Evolutionary conservation across 2,888 invertebrate species (phyloP).

Genomic region (Neoitamus cyanurus): DNA sequence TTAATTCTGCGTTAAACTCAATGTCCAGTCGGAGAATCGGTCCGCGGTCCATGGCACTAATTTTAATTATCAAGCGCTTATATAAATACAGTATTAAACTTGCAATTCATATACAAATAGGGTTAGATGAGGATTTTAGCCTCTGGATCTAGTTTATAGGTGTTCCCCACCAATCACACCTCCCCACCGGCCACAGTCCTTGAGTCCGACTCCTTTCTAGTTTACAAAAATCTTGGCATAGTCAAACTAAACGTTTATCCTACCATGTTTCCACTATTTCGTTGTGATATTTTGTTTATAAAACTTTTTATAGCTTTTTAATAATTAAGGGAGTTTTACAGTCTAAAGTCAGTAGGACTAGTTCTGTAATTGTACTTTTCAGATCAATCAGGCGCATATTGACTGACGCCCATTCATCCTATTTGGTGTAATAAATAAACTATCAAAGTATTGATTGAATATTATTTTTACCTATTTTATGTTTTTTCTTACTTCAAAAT

Average conservation of each 20-base stretch:
- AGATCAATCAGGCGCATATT: constrained; percentile 33
- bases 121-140: not conserved
- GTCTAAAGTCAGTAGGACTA: constrained; percentile 12
- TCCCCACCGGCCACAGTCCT: not conserved
- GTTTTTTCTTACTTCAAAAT: not conserved
- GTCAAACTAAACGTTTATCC: not conserved
- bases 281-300: constrained; percentile 32
- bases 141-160: not conserved
- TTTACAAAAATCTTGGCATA: not conserved
- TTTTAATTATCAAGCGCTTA: constrained; percentile 27
- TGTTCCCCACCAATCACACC: not conserved
- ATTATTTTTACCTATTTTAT: not conserved
- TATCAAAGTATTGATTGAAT: not conserved
- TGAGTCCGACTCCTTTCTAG: not conserved
- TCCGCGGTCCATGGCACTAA: constrained; percentile 30
- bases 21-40: not conserved
- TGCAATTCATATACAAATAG: constrained; percentile 21
- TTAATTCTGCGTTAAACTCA: not conserved
- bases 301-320: constrained; percentile 10
- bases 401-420: constrained; percentile 35
- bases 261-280: not conserved
- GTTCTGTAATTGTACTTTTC: constrained; percentile 28
- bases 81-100: constrained; percentile 31
- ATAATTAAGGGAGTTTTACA: constrained; percentile 12
- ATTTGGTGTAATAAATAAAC: constrained; percentile 7